phyloP scores from a whole-genome alignment of 2,113 vertebrate genomes.

The Aplodontia rufa region DNA sequence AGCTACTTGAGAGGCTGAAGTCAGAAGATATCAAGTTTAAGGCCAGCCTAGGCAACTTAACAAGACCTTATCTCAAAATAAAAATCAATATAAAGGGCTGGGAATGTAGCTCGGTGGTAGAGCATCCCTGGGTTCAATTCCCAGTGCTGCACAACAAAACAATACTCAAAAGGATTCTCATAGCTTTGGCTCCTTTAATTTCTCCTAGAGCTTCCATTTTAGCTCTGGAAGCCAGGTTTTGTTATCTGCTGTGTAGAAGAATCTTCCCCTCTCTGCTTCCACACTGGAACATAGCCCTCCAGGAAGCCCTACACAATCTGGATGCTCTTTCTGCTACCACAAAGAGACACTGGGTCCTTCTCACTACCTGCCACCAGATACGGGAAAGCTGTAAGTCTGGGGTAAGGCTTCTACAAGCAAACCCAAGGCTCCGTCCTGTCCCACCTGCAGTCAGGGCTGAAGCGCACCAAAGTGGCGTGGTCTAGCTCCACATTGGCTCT shows the following conservation, averaged over 20 bases:
- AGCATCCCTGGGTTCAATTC: background rate
- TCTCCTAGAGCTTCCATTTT: background rate
- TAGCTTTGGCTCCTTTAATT: background rate
- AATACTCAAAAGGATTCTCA: background rate
- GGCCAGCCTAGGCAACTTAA: background rate
- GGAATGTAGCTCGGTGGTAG: no score
- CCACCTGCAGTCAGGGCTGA: constrained; percentile 96
- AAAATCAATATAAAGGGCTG: no score
- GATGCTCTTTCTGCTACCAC: background rate
- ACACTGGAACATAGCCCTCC: background rate
- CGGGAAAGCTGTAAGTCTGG: background rate
- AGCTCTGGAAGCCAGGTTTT: background rate
- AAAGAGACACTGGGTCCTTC: background rate
- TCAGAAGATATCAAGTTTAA: background rate
- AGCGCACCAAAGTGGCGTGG: constrained; percentile 91
- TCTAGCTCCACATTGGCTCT: constrained; percentile 93
- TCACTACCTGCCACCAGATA: background rate
- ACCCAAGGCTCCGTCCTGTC: constrained; percentile 12
- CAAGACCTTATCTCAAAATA: background rate
- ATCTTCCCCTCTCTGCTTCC: background rate
- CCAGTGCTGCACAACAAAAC: background rate
- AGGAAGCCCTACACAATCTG: background rate
- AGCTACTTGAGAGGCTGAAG: background rate
- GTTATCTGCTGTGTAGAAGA: background rate
- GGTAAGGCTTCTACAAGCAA: background rate